phyloP scores from a whole-genome alignment of 2,797 vertebrate species.

The Neosilurus hyrtlii region DNA sequence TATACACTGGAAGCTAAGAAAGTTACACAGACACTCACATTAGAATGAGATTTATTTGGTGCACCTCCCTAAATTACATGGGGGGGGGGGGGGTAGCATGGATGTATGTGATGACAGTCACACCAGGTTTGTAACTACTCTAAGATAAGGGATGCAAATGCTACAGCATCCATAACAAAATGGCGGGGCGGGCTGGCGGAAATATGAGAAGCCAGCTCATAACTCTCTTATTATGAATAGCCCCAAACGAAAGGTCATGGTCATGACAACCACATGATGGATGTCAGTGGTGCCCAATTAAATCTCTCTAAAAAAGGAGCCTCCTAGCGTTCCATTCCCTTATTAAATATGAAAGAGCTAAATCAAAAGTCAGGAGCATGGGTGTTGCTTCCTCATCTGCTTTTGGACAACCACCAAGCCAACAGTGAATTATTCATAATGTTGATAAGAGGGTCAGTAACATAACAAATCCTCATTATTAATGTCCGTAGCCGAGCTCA shows the following conservation, averaged over 20 bases:
- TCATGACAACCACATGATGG: slow-evolving; percentile 81
- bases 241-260: slow-evolving; percentile 77
- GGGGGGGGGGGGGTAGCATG: not conserved
- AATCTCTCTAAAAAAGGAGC: slow-evolving; percentile 70
- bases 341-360: slow-evolving; percentile 82
- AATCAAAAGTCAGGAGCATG: slow-evolving; percentile 73
- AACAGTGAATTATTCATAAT: slow-evolving; percentile 75
- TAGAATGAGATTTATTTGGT: not conserved
- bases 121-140: slow-evolving; percentile 46
- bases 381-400: slow-evolving; percentile 65
- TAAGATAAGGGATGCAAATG: slow-evolving; percentile 57
- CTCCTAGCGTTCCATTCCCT: slow-evolving; percentile 70
- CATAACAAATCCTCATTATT: slow-evolving; percentile 74
- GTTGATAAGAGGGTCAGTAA: slow-evolving; percentile 77
- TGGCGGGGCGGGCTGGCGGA: slow-evolving; percentile 58
- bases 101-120: slow-evolving; percentile 33
- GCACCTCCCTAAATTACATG: slow-evolving; percentile 7
- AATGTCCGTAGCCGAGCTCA: slow-evolving; percentile 71
- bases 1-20: not conserved
- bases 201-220: slow-evolving; percentile 69
- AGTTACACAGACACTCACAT: not conserved
- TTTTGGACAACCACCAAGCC: slow-evolving; percentile 64
- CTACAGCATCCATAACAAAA: slow-evolving; percentile 58
- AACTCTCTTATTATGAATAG: slow-evolving; percentile 83
- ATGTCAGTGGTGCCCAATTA: slow-evolving; percentile 81